Base-by-base conservation (phyloP, 2,797 vertebrate species). In the Carduelis carduelis region DNA sequence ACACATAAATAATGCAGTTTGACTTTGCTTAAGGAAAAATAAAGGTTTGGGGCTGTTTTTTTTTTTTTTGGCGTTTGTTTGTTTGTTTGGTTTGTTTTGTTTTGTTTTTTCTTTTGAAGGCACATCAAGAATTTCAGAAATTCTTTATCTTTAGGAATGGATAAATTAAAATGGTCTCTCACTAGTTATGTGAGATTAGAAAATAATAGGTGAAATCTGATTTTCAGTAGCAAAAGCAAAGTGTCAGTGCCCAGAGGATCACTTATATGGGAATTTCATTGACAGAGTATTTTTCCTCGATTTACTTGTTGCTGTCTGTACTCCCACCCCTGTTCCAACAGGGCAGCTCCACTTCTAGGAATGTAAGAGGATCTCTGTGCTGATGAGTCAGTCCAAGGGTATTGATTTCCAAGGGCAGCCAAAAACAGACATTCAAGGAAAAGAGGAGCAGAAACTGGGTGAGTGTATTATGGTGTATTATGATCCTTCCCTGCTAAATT, bases 251-350 rank as follows among this genome's bases (percentile, higher is more conserved):
- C 1, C 50, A 32, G 34, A 6, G 4, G 19, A 5, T 39, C n/a
- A 12, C 35, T 63, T 7, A 3, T 13, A 1, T 1, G 28, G 26
- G 61, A 43, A 27, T 53, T 70, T 57, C 10, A n/a, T 30, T 1
- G 3, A 20, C 4, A 15, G 39, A 34, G 18, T 24, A 14, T 30
- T 69, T 69, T 69, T 26, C 44, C 57, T 66, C 1, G 1, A 35
- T 65, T 44, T 49, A 3, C 57, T 79, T 41, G 18, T 19, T 2
- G 19, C 60, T 77, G 32, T 3, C 32, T 72, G 12, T 19, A 4
- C 13, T 69, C 28, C 35, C 44, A 37, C 0, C 11, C 1, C 17
- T 0, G 0, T 37, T 84, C 60, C 56, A 56, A 10, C 14, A 46
- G 46, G 56, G n/a, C 53, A 92, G 39, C 44, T 37, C 21, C 37